A percentile compares a stretch with the other conserved stretches of the same genome.
Conservation (phyloP, 2,797 vertebrate genomes). For the Rhinoraja longicauda region DNA sequence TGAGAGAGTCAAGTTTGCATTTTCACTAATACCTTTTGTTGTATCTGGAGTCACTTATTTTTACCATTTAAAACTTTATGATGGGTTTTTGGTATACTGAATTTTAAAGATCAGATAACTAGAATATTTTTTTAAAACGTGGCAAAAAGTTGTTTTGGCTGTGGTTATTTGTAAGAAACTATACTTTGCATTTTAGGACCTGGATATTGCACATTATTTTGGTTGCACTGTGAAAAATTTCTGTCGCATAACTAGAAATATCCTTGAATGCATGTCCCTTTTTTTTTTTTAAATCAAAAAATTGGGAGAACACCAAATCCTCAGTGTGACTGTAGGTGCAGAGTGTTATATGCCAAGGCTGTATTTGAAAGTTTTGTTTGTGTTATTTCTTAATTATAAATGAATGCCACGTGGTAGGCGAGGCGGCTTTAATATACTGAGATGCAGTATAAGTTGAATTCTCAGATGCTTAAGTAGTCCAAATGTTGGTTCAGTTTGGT, state of each 20-base stretch:
- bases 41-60: background rate
- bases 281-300: background rate
- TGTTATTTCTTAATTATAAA: background rate
- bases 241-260: background rate
- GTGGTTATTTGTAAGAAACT: background rate
- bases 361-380: background rate
- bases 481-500: background rate
- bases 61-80: background rate
- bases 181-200: background rate
- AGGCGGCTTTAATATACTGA: background rate
- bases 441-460: background rate
- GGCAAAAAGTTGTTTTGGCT: background rate
- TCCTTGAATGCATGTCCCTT: background rate
- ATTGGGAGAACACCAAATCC: background rate
- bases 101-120: background rate
- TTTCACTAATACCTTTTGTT: background rate
- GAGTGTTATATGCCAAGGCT: background rate
- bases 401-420: background rate
- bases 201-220: background rate
- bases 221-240: background rate
- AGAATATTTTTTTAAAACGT: background rate
- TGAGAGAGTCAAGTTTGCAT: background rate
- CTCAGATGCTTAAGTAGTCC: background rate
- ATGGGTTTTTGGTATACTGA: background rate
- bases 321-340: background rate